phyloP scores from a whole-genome alignment of 2,113 vertebrate species.

The Benthochromis sp. region DNA sequence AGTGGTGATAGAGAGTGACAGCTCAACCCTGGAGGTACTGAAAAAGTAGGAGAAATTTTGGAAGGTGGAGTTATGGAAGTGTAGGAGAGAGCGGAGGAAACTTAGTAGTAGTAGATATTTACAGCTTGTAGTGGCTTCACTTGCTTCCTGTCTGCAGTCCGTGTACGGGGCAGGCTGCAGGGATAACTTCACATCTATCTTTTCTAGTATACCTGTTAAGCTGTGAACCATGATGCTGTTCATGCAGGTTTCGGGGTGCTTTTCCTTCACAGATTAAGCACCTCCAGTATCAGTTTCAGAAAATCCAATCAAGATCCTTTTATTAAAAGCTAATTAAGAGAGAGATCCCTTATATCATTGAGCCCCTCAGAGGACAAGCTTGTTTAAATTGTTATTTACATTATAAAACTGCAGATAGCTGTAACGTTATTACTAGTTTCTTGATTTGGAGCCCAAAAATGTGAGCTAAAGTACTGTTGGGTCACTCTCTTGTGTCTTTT shows the following conservation, averaged over 20 bases:
- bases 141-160: fast-evolving
- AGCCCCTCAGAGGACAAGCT: background rate
- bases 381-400: background rate
- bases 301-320: background rate
- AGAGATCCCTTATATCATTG: background rate
- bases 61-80: background rate
- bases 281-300: background rate
- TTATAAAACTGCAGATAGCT: background rate
- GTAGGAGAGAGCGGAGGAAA: background rate
- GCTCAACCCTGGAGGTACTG: background rate
- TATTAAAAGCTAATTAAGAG: background rate
- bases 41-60: background rate
- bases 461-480: background rate
- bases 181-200: background rate
- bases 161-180: background rate
- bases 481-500: background rate
- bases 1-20: conserved; percentile 24
- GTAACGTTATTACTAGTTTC: background rate
- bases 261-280: background rate
- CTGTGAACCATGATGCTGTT: background rate
- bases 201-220: background rate
- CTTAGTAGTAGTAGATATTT: background rate
- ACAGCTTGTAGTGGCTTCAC: background rate
- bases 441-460: background rate
- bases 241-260: background rate